Conservation (phyloP, 2,888 invertebrate genomes). For the Apocheima hispidaria region DNA sequence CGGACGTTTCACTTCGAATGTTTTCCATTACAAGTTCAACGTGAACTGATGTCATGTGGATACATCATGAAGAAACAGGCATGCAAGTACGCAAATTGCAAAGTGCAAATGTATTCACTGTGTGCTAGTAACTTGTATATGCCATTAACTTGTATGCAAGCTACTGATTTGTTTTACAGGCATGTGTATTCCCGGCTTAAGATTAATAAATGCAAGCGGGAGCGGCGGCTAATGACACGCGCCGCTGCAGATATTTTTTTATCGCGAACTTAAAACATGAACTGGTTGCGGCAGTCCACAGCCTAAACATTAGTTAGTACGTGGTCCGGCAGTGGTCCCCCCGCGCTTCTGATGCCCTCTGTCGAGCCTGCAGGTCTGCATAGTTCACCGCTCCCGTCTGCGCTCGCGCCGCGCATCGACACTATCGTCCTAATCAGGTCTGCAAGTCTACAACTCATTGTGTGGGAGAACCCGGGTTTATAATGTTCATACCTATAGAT, state of each 20-base stretch:
- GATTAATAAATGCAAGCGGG: conserved; percentile 81
- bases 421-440: conserved; percentile 28
- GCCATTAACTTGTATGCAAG: no score
- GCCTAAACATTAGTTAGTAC: not conserved
- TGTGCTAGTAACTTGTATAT: no score
- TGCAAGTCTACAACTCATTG: conserved; percentile 4
- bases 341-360: conserved; percentile 28
- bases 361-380: conserved; percentile 45
- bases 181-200: conserved; percentile 83
- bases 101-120: no score
- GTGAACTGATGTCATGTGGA: no score
- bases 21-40: no score
- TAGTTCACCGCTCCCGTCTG: conserved; percentile 44
- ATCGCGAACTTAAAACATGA: conserved; percentile 82
- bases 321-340: conserved; percentile 1
- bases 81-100: no score
- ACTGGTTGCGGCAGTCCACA: conserved; percentile 65
- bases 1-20: no score
- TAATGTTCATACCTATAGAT: not conserved
- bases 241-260: conserved; percentile 79
- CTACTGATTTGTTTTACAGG: no score
- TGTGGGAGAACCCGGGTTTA: not conserved
- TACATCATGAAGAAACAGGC: no score
- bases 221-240: conserved; percentile 81
- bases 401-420: conserved; percentile 23